These are phyloP conservation scores for Propithecus coquereli DNA, from an alignment of 2,113 vertebrate species.

Conservation along the genomic window DNA sequence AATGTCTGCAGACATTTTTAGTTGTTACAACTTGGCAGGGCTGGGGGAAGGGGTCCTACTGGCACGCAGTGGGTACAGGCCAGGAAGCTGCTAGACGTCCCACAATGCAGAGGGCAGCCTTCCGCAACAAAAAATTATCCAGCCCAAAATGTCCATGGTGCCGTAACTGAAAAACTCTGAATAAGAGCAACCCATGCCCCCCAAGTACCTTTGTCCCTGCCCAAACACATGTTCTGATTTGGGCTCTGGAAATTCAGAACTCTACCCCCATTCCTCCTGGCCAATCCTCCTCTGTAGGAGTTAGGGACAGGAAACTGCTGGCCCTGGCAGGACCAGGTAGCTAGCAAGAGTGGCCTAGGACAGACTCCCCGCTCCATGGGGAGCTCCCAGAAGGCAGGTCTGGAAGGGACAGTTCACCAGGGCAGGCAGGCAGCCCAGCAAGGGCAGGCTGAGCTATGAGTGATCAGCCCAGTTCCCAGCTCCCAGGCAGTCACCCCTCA, in stretches of 20 bases:
- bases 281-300: neutral
- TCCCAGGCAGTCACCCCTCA: neutral
- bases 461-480: neutral
- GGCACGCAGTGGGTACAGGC: neutral
- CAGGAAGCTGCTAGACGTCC: too few relatives aligned
- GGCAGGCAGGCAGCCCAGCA: neutral
- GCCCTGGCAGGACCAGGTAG: neutral
- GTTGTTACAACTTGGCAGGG: neutral
- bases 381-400: neutral
- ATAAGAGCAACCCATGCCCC: neutral
- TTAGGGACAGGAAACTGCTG: neutral
- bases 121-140: neutral
- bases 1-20: fast-evolving
- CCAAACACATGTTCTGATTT: neutral
- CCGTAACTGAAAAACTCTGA: neutral
- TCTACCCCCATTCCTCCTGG: neutral
- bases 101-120: neutral
- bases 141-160: neutral
- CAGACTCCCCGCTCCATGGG: neutral
- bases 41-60: neutral
- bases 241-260: neutral
- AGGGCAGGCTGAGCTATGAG: neutral
- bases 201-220: neutral
- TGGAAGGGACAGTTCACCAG: neutral
- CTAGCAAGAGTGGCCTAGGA: neutral